Evolutionary conservation across 2,888 invertebrate genomes (phyloP).

Genomic region (Cerastis rubricosa): DNA sequence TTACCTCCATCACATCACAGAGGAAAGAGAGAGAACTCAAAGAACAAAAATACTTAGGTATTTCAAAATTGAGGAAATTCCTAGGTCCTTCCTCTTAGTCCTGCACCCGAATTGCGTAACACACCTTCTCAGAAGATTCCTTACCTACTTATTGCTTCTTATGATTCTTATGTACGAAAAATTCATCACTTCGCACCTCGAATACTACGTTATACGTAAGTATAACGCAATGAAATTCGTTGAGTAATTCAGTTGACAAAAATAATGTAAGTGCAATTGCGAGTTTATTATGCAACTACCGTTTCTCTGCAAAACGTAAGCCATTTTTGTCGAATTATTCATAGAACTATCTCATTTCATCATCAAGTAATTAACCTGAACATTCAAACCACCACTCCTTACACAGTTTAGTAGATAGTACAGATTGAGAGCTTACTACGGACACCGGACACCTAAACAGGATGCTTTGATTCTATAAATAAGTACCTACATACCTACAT

Average conservation of each 20-base stretch:
- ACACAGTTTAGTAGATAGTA: too few relatives aligned
- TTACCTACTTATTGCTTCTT: neutral
- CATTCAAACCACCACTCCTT: neutral
- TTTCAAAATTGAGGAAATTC: neutral
- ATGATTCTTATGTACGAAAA: neutral
- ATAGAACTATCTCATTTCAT: neutral
- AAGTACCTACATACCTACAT: too few relatives aligned
- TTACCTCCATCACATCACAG: neutral
- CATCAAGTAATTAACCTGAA: neutral
- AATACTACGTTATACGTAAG: too few relatives aligned
- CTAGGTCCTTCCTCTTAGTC: neutral
- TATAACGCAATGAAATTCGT: neutral
- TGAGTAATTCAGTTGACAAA: neutral
- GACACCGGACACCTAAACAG: neutral
- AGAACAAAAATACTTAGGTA: neutral
- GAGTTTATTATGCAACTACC: too few relatives aligned
- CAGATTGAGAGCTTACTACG: neutral
- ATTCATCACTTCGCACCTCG: neutral
- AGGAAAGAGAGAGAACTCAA: neutral
- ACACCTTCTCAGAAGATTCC: neutral
- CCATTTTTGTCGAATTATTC: neutral
- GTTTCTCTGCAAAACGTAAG: neutral
- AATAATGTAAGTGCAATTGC: neutral
- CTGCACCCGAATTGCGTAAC: neutral
- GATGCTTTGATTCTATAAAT: too few relatives aligned